phyloP scores from a whole-genome alignment of 2,113 vertebrate species.

The Oxygymnocypris stewartii region DNA sequence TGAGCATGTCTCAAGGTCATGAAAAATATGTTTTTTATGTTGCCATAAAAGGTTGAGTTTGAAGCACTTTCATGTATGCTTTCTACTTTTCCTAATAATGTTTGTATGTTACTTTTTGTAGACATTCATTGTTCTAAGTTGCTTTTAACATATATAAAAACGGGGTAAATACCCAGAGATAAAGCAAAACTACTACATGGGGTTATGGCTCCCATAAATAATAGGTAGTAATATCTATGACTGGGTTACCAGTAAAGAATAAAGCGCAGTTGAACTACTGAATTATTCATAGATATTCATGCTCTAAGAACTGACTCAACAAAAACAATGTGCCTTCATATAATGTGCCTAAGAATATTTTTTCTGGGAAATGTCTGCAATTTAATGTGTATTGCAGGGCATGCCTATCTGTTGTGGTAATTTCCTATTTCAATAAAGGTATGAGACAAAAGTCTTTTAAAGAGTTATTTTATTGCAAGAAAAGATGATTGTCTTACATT shows the following conservation, averaged over 20 bases:
- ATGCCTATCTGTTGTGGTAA: not conserved
- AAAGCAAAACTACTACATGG: not conserved
- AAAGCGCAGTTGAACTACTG: not conserved
- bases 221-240: not conserved
- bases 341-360: not conserved
- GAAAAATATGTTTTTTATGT: not conserved
- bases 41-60: not conserved
- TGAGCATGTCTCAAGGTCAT: constrained; percentile 1
- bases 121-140: not conserved
- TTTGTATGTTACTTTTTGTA: not conserved
- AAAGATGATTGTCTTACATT: too few relatives aligned
- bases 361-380: not conserved
- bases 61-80: not conserved
- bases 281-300: not conserved
- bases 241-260: not conserved
- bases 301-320: not conserved
- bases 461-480: too few relatives aligned
- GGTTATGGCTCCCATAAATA: not conserved
- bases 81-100: not conserved
- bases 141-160: not conserved
- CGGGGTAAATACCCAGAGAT: not conserved
- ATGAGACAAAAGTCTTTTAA: too few relatives aligned
- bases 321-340: not conserved
- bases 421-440: too few relatives aligned
- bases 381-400: not conserved